Evolutionary conservation across 2,113 vertebrate genomes (phyloP).

Genomic region (Myotis brandtii): DNA sequence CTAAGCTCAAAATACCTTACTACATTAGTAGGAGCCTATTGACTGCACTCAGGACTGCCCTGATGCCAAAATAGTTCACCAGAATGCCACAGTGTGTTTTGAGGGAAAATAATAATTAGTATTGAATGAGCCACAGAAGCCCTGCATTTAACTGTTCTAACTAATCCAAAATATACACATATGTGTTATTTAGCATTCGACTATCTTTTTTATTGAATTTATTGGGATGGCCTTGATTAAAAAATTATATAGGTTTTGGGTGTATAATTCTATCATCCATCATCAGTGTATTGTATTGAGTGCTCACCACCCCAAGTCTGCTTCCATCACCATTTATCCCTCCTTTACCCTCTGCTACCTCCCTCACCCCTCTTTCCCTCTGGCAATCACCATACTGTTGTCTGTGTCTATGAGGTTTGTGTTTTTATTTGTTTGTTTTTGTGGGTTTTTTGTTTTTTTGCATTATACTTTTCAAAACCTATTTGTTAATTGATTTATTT

Average conservation of each 20-base stretch:
- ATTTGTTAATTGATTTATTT: background rate
- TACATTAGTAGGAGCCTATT: slow-evolving; percentile 62
- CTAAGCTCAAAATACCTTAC: slow-evolving; percentile 58
- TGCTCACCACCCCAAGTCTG: background rate
- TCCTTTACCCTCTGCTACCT: background rate
- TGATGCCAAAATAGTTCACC: slow-evolving; percentile 46
- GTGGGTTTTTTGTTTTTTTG: background rate
- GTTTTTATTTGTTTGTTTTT: background rate
- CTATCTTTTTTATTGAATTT: background rate
- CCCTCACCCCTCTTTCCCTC: background rate
- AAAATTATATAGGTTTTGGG: background rate
- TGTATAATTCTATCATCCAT: background rate
- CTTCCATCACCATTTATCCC: background rate
- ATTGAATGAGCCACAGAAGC: background rate
- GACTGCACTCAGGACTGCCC: slow-evolving; percentile 33
- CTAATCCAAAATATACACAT: background rate
- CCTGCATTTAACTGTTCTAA: background rate
- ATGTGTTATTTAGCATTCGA: background rate
- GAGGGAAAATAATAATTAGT: slow-evolving; percentile 66
- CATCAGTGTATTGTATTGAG: background rate
- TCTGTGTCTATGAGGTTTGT: background rate
- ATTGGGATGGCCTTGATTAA: background rate
- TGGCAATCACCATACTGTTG: background rate
- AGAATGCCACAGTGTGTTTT: slow-evolving; percentile 36
- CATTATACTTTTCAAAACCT: background rate